Evolutionary conservation across 1,140 invertebrate species (phyloP).

Genomic region (Bilobella aurantiaca): DNA sequence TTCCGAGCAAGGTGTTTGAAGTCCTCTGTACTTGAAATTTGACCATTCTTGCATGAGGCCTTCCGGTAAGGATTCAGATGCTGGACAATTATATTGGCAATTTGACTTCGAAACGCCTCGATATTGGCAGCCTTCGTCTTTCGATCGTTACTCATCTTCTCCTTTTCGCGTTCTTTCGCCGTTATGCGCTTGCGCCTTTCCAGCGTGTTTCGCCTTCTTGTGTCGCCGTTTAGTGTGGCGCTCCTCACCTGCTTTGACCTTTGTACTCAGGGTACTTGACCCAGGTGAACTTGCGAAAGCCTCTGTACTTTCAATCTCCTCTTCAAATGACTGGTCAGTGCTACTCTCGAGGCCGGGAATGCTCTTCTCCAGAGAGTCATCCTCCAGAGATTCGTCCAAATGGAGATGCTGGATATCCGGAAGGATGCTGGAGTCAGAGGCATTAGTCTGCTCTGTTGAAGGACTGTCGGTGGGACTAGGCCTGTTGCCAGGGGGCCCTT

Average conservation of each 20-base stretch:
- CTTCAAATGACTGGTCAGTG: background rate
- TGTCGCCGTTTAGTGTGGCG: conserved; percentile 12
- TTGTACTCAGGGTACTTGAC: too few species aligned
- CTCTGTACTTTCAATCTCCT: too few species aligned
- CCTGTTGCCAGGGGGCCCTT: too few species aligned
- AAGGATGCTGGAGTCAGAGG: too few species aligned
- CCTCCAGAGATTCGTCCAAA: background rate
- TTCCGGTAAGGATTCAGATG: conserved; percentile 81
- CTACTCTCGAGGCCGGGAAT: background rate
- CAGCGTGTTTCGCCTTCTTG: conserved; percentile 15
- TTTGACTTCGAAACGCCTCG: conserved; percentile 75
- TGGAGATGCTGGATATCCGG: background rate
- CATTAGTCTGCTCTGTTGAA: too few species aligned
- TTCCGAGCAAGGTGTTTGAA: conserved; percentile 93
- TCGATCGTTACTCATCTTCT: conserved; percentile 14
- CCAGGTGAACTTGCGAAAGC: too few species aligned
- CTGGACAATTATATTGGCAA: conserved; percentile 79
- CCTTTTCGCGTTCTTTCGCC: conserved; percentile 4
- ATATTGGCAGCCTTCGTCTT: conserved; percentile 50
- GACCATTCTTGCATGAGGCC: conserved; percentile 67
- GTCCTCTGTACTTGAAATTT: conserved; percentile 80
- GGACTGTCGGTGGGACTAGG: too few species aligned
- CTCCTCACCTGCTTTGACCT: too few species aligned
- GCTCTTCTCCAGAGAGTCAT: background rate
- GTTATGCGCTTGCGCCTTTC: background rate